Evolutionary conservation across 1,140 invertebrate species (phyloP).

Genomic region (Popillia japonica): DNA sequence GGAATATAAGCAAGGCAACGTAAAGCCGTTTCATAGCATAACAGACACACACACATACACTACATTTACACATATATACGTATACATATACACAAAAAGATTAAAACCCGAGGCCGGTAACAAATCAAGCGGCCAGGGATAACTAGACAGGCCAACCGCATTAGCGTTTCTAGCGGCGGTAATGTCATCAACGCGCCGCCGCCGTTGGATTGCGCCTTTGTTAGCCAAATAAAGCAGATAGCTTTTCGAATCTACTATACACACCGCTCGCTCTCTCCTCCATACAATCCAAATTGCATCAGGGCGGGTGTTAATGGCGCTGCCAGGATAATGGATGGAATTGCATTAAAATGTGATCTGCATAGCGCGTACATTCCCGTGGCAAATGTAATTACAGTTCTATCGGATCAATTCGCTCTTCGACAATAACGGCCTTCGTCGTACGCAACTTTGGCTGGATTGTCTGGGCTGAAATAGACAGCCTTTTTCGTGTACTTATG

Average conservation of each 20-base stretch:
- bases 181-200: slow-evolving; percentile 51
- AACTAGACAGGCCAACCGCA: slow-evolving; percentile 44
- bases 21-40: slow-evolving; percentile 19
- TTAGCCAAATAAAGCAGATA: slow-evolving; percentile 57
- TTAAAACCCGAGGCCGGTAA: slow-evolving; percentile 42
- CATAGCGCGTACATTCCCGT: slow-evolving; percentile 59
- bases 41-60: slow-evolving; percentile 7
- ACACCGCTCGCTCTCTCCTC: slow-evolving; percentile 41
- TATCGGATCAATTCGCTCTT: slow-evolving; percentile 49
- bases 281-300: slow-evolving; percentile 61
- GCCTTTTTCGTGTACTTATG: slow-evolving; percentile 33
- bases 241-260: slow-evolving; percentile 54
- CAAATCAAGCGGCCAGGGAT: slow-evolving; percentile 43
- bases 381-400: slow-evolving; percentile 60
- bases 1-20: slow-evolving; percentile 26
- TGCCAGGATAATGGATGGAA: slow-evolving; percentile 62
- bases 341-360: slow-evolving; percentile 63
- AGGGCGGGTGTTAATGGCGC: slow-evolving; percentile 60
- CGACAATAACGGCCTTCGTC: slow-evolving; percentile 44
- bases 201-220: slow-evolving; percentile 48
- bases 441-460: slow-evolving; percentile 35
- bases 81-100: slow-evolving; percentile 37
- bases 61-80: not conserved
- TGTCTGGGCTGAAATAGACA: slow-evolving; percentile 24
- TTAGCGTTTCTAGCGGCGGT: slow-evolving; percentile 43